These are phyloP conservation scores for Cyanoramphus novaezelandiae DNA, from an alignment of 2,113 vertebrate genomes.

Conservation along the genomic window DNA sequence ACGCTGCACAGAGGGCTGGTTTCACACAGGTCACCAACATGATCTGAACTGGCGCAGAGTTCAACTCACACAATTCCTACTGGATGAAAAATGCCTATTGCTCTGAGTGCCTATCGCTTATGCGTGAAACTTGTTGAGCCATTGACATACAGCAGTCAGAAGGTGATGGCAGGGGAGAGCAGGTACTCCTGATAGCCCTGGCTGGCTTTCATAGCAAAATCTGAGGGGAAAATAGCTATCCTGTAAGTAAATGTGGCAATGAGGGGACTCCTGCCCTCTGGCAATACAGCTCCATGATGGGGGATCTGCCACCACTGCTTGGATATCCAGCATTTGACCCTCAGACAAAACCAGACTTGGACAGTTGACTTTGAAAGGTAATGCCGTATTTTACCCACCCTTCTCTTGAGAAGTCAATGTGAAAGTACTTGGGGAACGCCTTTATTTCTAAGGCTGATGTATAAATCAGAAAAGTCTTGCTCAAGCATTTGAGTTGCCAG, in stretches of 20 bases:
- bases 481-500: not conserved
- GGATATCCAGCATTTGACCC: not conserved
- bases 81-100: accelerated
- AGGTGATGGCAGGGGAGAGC: not conserved
- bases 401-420: not conserved
- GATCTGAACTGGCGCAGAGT: not conserved
- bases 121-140: not conserved
- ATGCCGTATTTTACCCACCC: not conserved
- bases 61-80: not conserved
- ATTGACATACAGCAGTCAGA: not conserved
- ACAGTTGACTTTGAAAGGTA: not conserved
- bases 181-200: not conserved
- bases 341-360: not conserved
- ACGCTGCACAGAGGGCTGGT: not conserved
- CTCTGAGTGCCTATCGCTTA: not conserved
- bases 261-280: not conserved
- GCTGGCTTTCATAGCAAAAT: not conserved
- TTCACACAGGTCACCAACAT: not conserved
- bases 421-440: not conserved
- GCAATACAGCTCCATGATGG: not conserved
- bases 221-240: not conserved
- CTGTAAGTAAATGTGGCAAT: not conserved
- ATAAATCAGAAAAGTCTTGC: not conserved
- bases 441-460: not conserved
- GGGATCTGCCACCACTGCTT: not conserved